phyloP scores from a whole-genome alignment of 2,888 invertebrate genomes.

The Germaria angustata region DNA sequence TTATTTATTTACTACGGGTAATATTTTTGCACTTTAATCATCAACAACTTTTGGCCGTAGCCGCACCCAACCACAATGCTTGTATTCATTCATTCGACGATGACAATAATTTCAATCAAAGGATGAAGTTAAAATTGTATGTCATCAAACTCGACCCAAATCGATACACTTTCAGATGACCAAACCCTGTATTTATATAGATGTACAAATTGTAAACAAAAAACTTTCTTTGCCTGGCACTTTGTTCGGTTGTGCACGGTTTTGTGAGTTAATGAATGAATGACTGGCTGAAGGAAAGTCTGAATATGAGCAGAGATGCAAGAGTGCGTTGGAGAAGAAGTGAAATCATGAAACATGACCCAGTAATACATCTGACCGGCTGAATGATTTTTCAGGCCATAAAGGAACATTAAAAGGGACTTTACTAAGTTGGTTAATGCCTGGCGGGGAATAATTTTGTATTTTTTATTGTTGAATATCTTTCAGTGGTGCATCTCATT shows the following conservation, averaged over 20 bases:
- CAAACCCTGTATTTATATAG: not conserved
- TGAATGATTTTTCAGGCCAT: constrained; percentile 9
- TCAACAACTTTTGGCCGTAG: no score
- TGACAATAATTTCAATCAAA: no score
- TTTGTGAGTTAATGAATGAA: not conserved
- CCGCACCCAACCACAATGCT: no score
- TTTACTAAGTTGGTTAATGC: constrained; percentile 6
- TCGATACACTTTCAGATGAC: not conserved
- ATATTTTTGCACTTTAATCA: no score
- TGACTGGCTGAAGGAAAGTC: not conserved
- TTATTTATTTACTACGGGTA: no score
- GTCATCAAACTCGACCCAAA: no score
- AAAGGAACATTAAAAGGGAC: constrained; percentile 1
- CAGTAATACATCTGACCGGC: not conserved
- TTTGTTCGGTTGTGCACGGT: not conserved
- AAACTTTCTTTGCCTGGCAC: not conserved
- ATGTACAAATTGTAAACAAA: not conserved
- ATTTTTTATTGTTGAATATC: not conserved
- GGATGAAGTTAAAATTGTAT: no score
- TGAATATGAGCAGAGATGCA: not conserved
- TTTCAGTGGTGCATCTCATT: not conserved
- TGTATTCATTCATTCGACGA: no score
- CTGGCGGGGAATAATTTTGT: not conserved
- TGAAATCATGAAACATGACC: constrained; percentile 14
- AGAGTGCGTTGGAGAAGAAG: not conserved